Evolutionary conservation across 30 jellyfish, hydroid and myxozoan species (phyloP).

Genomic region (Aurelia aurita complex sp. Pacific): DNA sequence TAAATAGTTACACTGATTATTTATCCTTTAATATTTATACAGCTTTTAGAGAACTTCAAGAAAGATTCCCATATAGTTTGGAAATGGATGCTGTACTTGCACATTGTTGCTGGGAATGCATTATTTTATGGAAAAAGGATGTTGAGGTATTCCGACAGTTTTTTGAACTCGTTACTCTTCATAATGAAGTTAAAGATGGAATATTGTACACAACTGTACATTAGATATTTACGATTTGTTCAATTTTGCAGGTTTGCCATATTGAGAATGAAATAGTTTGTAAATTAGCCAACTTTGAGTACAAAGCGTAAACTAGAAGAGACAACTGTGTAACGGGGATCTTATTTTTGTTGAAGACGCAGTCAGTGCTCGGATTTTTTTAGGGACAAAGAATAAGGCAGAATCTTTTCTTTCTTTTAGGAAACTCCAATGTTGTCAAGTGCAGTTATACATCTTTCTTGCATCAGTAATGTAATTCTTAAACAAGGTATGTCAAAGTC

Average conservation of each 20-base stretch:
- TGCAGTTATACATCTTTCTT: conserved; percentile 85
- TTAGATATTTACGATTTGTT: too few relatives aligned
- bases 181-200: not conserved
- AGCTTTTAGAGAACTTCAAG: conserved; percentile 72
- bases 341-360: too few relatives aligned
- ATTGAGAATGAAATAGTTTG: too few relatives aligned
- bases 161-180: conserved; percentile 5
- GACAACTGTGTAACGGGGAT: too few relatives aligned
- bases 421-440: conserved; percentile 80
- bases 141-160: conserved; percentile 62
- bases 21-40: not conserved
- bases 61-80: conserved; percentile 82
- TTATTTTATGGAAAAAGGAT: conserved; percentile 90
- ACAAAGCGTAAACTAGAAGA: too few relatives aligned
- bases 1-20: too few relatives aligned
- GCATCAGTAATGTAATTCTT: conserved; percentile 66
- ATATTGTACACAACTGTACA: too few relatives aligned
- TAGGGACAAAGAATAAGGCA: too few relatives aligned
- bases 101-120: conserved; percentile 97
- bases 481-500: conserved; percentile 73
- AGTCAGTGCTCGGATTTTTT: too few relatives aligned
- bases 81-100: conserved; percentile 81
- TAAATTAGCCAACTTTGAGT: too few relatives aligned
- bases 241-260: too few relatives aligned
- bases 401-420: conserved; percentile 18